Percentiles rank a stretch among this genome's conserved stretches.
phyloP scores from a whole-genome alignment of 92 coral and sea anemone genomes.

The Porites rus region DNA sequence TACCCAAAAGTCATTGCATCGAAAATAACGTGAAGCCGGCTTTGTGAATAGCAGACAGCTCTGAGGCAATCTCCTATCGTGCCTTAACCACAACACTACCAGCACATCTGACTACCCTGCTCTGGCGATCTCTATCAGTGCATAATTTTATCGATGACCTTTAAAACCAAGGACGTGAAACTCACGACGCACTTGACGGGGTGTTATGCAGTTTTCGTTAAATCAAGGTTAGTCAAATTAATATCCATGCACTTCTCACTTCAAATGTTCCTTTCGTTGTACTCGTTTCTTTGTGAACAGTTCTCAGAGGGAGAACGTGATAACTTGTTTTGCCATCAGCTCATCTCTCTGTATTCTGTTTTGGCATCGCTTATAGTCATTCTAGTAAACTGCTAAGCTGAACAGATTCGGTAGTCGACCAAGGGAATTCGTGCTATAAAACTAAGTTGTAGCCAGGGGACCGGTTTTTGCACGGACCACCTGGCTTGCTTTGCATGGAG shows the following conservation, averaged over 20 bases:
- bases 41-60: constrained; percentile 22
- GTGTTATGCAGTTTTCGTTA: constrained; percentile 47
- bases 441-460: not conserved
- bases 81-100: constrained; percentile 19
- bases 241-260: not conserved
- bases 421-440: not conserved
- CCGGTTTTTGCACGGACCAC: constrained; percentile 5
- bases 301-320: not conserved
- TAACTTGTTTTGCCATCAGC: not conserved
- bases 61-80: not conserved
- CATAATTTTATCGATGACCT: constrained; percentile 31
- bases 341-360: not conserved
- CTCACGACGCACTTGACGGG: not conserved
- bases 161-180: not conserved
- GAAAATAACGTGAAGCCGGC: not conserved
- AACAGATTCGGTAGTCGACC: constrained; percentile 5
- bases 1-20: constrained; percentile 53
- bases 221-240: constrained; percentile 44
- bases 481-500: not conserved
- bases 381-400: not conserved
- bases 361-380: not conserved
- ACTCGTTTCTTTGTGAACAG: constrained; percentile 8
- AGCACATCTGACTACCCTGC: not conserved
- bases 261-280: not conserved
- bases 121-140: constrained; percentile 23